Evolutionary conservation across 2,797 vertebrate genomes (phyloP), one percentile per base, ranked within the genome.

Genomic region (Hydrolagus colliei): DNA sequence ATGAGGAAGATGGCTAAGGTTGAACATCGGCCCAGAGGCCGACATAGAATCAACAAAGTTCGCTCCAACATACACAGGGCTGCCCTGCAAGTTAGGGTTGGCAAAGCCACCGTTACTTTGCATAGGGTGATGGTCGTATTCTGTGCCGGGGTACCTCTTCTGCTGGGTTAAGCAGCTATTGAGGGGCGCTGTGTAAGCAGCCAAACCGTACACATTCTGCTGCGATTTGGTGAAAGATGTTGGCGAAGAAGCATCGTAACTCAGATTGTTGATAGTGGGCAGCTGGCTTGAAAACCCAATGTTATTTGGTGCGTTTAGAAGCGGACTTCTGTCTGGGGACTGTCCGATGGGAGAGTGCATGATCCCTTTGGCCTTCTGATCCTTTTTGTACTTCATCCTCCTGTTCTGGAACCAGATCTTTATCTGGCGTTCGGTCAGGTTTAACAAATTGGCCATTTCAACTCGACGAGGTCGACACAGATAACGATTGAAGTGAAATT

Each of bases 391-490:
- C 91, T 99, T 99, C 98, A 99, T 99, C 91, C 98, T 95, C 88
- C 97, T 91, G 93, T 99, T 99, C 91, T 99, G 98, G 94, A 99
- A 99, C 98, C 98, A 99, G 93, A 99, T 99, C 95, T 99, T 99
- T 90, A 99, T 99, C 93, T 99, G 98, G 73, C 98, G 95, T 92
- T 99, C 98, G 27, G 97, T 99, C 89, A 99, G 96, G 90, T 98
- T 99, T 87, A 99, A 95, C 87, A 99, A 92, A 90, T 99, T 99
- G 77, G 98, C 98, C 97, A 99, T 99, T 87, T 99, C 98, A 91
- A 99, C 97, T 86, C 98, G 92, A 89, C 98, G 95, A 1, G 98
- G 98, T 88, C 98, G 96, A 91, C 98, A 99, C 68, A 99, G 92
- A 89, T 99, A 99, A 86, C 98, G 97, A 91, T 99, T 99, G 91